These are phyloP conservation scores for Stomorhina lunata DNA, from an alignment of 2,888 invertebrate species.

Conservation along the genomic window DNA sequence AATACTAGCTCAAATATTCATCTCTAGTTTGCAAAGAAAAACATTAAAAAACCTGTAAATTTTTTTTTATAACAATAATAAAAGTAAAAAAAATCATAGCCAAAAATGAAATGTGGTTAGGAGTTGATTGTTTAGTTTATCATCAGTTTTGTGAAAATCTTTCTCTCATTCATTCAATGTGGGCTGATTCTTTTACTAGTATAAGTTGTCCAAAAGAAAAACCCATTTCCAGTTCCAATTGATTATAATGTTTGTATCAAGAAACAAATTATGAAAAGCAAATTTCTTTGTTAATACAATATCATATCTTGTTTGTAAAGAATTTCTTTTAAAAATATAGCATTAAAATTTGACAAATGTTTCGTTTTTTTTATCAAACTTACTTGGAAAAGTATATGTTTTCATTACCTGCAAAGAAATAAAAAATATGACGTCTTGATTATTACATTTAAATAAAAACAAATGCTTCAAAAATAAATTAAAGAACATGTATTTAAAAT, in stretches of 20 bases:
- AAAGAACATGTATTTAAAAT: too few species aligned
- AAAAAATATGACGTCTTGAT: background rate
- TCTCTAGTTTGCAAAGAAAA: background rate
- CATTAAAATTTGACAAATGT: too few species aligned
- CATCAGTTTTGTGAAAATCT: constrained; percentile 42
- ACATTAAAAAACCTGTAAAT: constrained; percentile 43
- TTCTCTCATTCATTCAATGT: constrained; percentile 46
- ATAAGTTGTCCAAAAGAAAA: constrained; percentile 17
- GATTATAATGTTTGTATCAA: background rate
- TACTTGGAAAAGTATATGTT: background rate
- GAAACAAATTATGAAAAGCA: constrained; percentile 12
- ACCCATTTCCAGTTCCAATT: constrained; percentile 19
- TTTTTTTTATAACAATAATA: constrained; percentile 44
- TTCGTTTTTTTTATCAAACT: background rate
- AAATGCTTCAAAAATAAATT: too few species aligned
- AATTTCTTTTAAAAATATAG: constrained; percentile 19
- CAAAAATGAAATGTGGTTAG: constrained; percentile 44
- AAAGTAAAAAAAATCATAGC: background rate
- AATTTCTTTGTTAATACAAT: constrained; percentile 18
- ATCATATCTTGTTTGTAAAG: background rate
- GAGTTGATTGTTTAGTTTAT: constrained; percentile 55
- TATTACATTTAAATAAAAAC: background rate
- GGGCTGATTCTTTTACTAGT: constrained; percentile 45
- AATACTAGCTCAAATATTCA: constrained; percentile 23
- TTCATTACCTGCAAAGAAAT: constrained; percentile 20